Base-by-base conservation (phyloP, 2,888 invertebrate species). In the Serrognathus titanus region DNA sequence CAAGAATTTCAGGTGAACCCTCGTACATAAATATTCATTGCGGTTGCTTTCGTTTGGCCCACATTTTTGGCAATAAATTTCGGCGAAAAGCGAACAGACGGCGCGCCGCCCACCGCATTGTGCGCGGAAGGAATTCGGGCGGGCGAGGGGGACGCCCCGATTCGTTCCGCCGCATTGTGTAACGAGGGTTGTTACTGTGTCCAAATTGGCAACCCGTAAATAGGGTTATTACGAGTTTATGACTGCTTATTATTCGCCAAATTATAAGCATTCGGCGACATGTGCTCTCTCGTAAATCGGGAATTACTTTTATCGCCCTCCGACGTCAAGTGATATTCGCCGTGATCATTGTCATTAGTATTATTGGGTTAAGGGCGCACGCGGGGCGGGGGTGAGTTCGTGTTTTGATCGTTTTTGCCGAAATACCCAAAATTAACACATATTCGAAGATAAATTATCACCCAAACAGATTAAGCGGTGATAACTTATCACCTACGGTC, bases 191-290 rank as follows among this genome's bases (percentile, higher is more conserved):
- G 49, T 49, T 49, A 49, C 49, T 49, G 49, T 49, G 16, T 36
- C 49, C 37, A 49, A 49, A 37, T 49, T 36, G 36, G 49, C 16
- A 36, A 49, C 49, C 49, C 36, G 49, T 36, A 38, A 49, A 49
- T 49, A 38, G 49, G 36, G 37, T 49, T 49, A 49, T 49, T 49
- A 49, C 12, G 38, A 38, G 38, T 49, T 49, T 49, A 49, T 38
- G 37, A 38, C 16, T 38, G 49, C 37, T 49, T 36, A 49, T 49
- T 49, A 49, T 37, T 11, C 36, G 49, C 37, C 49, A 38, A 49
- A 49, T 49, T 49, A 49, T 49, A 38, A 49, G 16, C 16, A 16
- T 16, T 16, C 16, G 16, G 16, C 16, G 16, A 16, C 16, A 16
- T 16, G 16, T 16, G 16, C 16, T 16, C 16, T 16, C 16, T 16